phyloP scores from a whole-genome alignment of 1,140 invertebrate genomes.

The Microplitis demolitor region DNA sequence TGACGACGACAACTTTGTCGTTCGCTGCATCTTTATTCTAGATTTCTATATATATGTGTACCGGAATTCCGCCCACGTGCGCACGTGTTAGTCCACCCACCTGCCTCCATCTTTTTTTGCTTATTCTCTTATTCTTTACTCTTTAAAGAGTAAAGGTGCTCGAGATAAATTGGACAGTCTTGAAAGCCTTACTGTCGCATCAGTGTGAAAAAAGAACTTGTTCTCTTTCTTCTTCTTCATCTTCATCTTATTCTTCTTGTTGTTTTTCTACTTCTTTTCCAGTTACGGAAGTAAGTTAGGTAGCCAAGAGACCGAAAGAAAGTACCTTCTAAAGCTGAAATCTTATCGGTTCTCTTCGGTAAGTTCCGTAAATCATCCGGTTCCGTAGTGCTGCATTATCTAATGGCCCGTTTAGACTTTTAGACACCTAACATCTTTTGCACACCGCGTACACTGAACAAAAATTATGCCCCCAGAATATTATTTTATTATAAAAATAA shows the following conservation, averaged over 20 bases:
- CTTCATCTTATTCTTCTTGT: no score
- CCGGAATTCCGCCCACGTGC: no score
- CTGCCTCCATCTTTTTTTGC: neutral
- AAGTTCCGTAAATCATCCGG: slow-evolving; percentile 49
- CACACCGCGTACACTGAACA: neutral
- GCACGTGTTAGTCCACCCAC: neutral
- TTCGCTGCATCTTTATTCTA: neutral
- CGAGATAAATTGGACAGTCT: slow-evolving; percentile 19
- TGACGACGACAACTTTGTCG: neutral
- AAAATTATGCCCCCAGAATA: neutral
- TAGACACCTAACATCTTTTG: neutral
- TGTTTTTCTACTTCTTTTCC: neutral
- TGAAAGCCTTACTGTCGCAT: slow-evolving; percentile 21
- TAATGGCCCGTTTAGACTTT: slow-evolving; percentile 39
- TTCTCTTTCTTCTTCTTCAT: neutral
- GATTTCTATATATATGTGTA: no score
- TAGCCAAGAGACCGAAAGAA: slow-evolving; percentile 8
- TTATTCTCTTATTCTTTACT: neutral
- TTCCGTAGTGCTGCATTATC: slow-evolving; percentile 28
- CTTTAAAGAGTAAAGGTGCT: neutral
- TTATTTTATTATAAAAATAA: no score
- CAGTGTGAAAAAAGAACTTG: slow-evolving; percentile 9
- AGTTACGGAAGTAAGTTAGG: slow-evolving; percentile 12
- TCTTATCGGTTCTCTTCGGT: slow-evolving; percentile 48
- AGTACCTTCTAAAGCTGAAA: slow-evolving; percentile 34